Conservation (phyloP, 92 coral and sea anemone genomes). For the Bergia sp. region DNA sequence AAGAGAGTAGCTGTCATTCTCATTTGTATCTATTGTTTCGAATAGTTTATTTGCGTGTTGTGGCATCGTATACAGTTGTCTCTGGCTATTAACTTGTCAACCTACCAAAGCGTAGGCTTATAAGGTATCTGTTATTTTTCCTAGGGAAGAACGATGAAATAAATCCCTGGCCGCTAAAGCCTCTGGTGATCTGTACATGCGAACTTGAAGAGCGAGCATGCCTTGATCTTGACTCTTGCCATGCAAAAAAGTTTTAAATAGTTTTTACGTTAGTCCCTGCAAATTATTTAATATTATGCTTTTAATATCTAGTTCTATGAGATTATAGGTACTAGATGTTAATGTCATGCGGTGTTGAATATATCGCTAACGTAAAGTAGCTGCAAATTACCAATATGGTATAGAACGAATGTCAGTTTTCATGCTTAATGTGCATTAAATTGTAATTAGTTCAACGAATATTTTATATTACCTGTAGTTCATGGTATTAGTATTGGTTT, state of each 20-base stretch:
- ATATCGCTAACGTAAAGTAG: too few species aligned
- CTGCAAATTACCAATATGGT: too few species aligned
- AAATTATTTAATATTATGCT: too few species aligned
- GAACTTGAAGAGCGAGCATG: slow-evolving; percentile 28
- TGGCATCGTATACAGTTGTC: neutral
- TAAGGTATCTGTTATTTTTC: slow-evolving; percentile 17
- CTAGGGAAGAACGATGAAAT: slow-evolving; percentile 8
- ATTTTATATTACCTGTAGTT: too few species aligned
- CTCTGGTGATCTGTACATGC: slow-evolving; percentile 10
- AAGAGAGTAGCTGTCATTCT: neutral
- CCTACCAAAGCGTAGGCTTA: slow-evolving; percentile 15
- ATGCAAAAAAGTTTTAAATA: slow-evolving; percentile 19
- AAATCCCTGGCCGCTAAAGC: slow-evolving; percentile 12
- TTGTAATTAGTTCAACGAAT: too few species aligned
- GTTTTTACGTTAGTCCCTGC: neutral
- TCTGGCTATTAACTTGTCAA: neutral
- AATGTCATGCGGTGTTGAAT: neutral
- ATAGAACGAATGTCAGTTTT: too few species aligned
- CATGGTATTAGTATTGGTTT: too few species aligned
- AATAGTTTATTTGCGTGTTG: neutral
- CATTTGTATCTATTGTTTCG: neutral
- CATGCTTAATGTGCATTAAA: too few species aligned
- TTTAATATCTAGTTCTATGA: neutral
- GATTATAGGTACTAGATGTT: neutral
- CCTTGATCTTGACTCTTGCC: slow-evolving; percentile 3